Base-by-base conservation (phyloP, 2,113 vertebrate genomes). In the Corythaixoides concolor region DNA sequence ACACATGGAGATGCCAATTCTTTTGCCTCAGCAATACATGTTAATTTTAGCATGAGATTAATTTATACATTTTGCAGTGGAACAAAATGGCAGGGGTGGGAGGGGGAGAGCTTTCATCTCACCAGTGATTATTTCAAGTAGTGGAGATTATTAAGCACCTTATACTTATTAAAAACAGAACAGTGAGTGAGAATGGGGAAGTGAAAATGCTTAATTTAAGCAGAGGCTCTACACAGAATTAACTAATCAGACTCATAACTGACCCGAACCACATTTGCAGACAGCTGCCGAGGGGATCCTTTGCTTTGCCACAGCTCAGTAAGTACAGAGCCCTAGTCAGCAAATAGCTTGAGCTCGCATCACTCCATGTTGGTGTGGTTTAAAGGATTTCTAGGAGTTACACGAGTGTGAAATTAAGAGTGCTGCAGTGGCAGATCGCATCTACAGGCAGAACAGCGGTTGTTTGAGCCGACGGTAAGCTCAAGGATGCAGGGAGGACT, bases 21-120 rank as follows among this genome's bases (percentile, higher is more conserved):
- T 85, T 92, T 96, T 95, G 80, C 89, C 62, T 95, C 84, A 89
- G 73, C 76, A 82, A 87, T 94, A 9, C 83, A 89, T 88, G 91
- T 95, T 92, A 89, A 89, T 96, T 97, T 91, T 89, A 95, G 66
- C 74, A 52, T 69, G 74, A 69, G 41, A 60, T 89, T 93, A 93
- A 84, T 92, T 67, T 72, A 72, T 78, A 76, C 21, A 17, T 76
- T 96, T 95, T 97, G 80, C n/a, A 63, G 59, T 69, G 69, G 77
- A 63, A 89, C 4, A 18, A 70, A 90, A 43, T 74, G 43, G 18
- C 1, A 7, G 37, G 37, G 52, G 32, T 27, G 50, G 49, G 14
- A 62, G 30, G 8, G 24, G 45, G 45, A 49, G 52, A 85, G 68
- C 43, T 81, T 92, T 96, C 72, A 63, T 73, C 59, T 47, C 86